Evolutionary conservation across 53 echinoderm and acorn worm genomes (phyloP).

Genomic region (Crossaster papposus): DNA sequence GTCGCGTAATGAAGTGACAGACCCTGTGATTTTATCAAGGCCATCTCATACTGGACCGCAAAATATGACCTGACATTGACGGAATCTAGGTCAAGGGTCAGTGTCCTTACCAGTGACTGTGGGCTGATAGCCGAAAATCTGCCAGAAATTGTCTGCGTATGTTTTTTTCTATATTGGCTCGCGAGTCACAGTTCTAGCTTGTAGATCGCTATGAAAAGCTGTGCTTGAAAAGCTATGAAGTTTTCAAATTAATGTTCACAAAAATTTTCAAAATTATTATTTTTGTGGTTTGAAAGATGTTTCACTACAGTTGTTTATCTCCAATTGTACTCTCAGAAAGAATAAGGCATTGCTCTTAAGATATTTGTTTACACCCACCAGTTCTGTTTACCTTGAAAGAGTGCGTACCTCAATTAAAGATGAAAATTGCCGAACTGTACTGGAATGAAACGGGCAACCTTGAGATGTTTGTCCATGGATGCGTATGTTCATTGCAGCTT

Average conservation of each 20-base stretch:
- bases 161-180: not conserved
- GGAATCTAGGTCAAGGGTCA: constrained; percentile 18
- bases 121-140: not conserved
- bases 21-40: not conserved
- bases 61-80: not conserved
- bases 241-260: not conserved
- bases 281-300: not conserved
- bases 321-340: constrained; percentile 8
- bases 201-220: not conserved
- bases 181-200: not conserved
- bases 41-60: not conserved
- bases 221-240: not conserved
- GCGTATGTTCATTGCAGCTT: constrained; percentile 1
- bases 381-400: not conserved
- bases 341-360: not conserved
- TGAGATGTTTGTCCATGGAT: constrained; percentile 21
- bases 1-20: not conserved
- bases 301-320: not conserved
- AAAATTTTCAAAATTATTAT: not conserved
- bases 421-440: constrained; percentile 36
- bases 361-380: not conserved
- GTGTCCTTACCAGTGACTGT: not conserved
- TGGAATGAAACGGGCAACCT: constrained; percentile 20
- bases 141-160: not conserved
- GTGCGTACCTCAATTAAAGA: constrained; percentile 19